Conservation (phyloP, 2,113 vertebrate genomes). For the Oxyruncus cristatus region DNA sequence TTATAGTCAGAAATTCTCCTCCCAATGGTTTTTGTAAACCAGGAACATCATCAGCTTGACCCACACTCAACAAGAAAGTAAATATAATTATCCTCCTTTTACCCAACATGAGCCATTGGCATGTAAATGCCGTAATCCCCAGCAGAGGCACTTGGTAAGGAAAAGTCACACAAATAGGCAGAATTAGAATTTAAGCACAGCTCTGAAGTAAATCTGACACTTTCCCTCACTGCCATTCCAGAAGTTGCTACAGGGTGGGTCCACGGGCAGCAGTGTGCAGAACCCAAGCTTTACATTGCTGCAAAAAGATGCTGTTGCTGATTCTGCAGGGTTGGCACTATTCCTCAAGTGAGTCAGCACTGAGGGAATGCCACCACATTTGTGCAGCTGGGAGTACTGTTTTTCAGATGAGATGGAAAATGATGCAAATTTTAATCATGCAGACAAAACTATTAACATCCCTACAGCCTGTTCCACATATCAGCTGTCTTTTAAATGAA, state of each 20-base stretch:
- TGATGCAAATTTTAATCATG: not conserved
- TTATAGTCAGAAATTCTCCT: not conserved
- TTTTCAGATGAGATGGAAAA: conserved; percentile 18
- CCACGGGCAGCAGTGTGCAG: not conserved
- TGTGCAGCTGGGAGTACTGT: not conserved
- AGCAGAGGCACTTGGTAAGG: not conserved
- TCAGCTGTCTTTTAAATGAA: not conserved
- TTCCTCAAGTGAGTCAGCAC: not conserved
- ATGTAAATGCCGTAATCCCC: not conserved
- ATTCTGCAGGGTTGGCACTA: not conserved
- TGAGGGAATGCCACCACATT: not conserved
- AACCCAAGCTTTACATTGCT: not conserved
- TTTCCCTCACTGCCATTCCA: not conserved
- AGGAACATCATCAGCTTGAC: not conserved
- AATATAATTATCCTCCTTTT: not conserved
- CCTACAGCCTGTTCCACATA: not conserved
- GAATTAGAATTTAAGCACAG: not conserved
- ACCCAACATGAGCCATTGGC: not conserved
- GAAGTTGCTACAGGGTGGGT: not conserved
- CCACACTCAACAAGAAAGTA: not conserved
- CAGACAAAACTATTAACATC: conserved; percentile 7
- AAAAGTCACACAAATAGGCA: not conserved
- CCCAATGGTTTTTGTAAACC: not conserved
- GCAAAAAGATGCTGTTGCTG: not conserved
- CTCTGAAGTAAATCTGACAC: not conserved